Evolutionary conservation across 2,113 vertebrate species (phyloP).

Genomic region (Larimichthys polyactis): DNA sequence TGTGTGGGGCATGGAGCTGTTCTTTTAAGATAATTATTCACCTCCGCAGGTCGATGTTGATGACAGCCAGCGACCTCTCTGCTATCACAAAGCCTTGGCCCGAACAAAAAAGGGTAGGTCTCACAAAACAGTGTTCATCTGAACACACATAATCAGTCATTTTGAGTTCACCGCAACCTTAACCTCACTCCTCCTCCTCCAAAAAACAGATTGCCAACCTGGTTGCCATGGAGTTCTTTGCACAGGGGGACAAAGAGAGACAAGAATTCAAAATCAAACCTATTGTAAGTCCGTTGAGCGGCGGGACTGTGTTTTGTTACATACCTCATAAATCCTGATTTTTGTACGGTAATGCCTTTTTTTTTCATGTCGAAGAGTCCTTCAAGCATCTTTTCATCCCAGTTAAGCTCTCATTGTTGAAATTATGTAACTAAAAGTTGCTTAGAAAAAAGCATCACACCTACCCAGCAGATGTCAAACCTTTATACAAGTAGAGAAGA

Average conservation of each 20-base stretch:
- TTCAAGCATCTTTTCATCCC: neutral
- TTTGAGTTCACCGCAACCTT: slow-evolving; percentile 13
- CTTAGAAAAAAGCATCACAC: neutral
- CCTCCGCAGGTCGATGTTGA: slow-evolving; percentile 90
- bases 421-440: neutral
- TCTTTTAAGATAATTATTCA: slow-evolving; percentile 9
- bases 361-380: neutral
- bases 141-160: slow-evolving; percentile 8
- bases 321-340: neutral
- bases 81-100: slow-evolving; percentile 96
- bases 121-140: neutral
- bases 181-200: slow-evolving; percentile 13
- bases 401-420: neutral
- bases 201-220: slow-evolving; percentile 89
- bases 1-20: neutral
- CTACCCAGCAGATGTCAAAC: neutral
- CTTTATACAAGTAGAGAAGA: neutral
- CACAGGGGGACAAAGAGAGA: slow-evolving; percentile 94
- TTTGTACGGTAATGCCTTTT: neutral
- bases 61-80: slow-evolving; percentile 94
- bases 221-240: slow-evolving; percentile 92
- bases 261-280: slow-evolving; percentile 93
- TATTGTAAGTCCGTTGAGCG: slow-evolving; percentile 81
- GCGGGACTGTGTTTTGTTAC: neutral
- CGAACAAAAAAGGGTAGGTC: slow-evolving; percentile 89